A percentile compares a stretch with the other conserved stretches of the same genome.
phyloP scores from a whole-genome alignment of 2,113 vertebrate species.

The Lasiurus cinereus region DNA sequence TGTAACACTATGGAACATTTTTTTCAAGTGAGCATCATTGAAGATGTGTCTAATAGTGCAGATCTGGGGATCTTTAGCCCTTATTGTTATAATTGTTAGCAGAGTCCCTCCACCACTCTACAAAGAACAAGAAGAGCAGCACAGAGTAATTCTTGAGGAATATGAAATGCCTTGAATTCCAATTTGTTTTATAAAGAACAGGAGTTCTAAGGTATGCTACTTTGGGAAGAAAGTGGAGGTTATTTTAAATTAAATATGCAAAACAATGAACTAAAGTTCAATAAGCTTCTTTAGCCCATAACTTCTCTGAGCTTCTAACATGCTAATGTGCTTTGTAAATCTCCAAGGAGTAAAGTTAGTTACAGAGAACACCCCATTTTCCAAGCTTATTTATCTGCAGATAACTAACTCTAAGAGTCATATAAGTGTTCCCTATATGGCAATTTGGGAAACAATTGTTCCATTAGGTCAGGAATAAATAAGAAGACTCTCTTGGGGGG shows the following conservation, averaged over 20 bases:
- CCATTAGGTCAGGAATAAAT: background rate
- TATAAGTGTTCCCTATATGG: background rate
- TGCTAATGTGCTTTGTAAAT: background rate
- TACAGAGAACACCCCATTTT: background rate
- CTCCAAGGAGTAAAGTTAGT: background rate
- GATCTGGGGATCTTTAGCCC: too few species aligned
- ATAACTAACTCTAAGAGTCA: background rate
- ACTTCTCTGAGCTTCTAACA: background rate
- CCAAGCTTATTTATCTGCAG: background rate
- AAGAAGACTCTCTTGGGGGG: background rate
- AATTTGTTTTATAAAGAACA: background rate
- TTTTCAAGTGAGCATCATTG: background rate
- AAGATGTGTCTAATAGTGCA: rapidly evolving
- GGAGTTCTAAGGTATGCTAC: background rate
- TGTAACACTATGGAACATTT: background rate
- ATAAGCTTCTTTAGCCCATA: background rate
- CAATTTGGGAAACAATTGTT: background rate
- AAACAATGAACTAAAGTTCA: background rate
- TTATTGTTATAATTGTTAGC: too few species aligned
- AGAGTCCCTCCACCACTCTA: background rate
- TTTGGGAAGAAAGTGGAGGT: rapidly evolving
- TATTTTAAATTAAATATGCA: background rate
- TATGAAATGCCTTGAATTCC: background rate
- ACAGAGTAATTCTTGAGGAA: background rate
- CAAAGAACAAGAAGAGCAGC: background rate